Evolutionary conservation across 2,888 invertebrate genomes (phyloP).

Genomic region (Hartigia nigra): DNA sequence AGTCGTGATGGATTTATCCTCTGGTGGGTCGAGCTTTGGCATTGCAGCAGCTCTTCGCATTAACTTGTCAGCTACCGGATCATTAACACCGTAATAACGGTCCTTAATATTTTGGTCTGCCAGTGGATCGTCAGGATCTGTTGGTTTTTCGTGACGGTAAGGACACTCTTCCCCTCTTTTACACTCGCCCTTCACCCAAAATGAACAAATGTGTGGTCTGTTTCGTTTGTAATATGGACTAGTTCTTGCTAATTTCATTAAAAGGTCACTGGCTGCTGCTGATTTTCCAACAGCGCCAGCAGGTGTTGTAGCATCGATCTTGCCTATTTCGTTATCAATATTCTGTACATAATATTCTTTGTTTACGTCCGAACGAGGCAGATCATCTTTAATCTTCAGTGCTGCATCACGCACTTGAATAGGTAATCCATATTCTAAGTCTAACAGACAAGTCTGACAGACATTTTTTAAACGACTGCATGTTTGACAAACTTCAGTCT

Average conservation of each 20-base stretch:
- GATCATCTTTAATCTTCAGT: slow-evolving; percentile 87
- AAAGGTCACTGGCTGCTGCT: slow-evolving; percentile 82
- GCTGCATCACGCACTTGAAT: slow-evolving; percentile 93
- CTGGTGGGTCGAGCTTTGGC: slow-evolving; percentile 95
- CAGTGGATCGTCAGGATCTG: slow-evolving; percentile 96
- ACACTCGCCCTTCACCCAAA: slow-evolving; percentile 99
- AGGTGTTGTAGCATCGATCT: slow-evolving; percentile 65
- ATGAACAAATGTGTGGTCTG: slow-evolving; percentile 95
- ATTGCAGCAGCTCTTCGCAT: slow-evolving; percentile 91
- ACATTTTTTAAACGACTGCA: slow-evolving; percentile 95
- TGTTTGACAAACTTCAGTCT: slow-evolving; percentile 96
- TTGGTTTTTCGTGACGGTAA: slow-evolving; percentile 95
- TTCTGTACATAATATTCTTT: slow-evolving; percentile 95
- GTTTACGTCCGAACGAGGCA: slow-evolving; percentile 94
- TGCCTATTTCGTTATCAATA: slow-evolving; percentile 81
- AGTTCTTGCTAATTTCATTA: slow-evolving; percentile 89
- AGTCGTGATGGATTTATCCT: slow-evolving; percentile 96
- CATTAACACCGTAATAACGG: slow-evolving; percentile 93
- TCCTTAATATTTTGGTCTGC: slow-evolving; percentile 97
- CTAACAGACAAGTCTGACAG: slow-evolving; percentile 94
- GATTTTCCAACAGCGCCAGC: slow-evolving; percentile 76
- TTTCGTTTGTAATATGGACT: slow-evolving; percentile 96
- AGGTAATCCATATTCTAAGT: slow-evolving; percentile 90
- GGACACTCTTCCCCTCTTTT: slow-evolving; percentile 97
- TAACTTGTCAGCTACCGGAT: slow-evolving; percentile 95